phyloP scores from a whole-genome alignment of 2,113 vertebrate genomes.

The Neotragus pygmaeus region DNA sequence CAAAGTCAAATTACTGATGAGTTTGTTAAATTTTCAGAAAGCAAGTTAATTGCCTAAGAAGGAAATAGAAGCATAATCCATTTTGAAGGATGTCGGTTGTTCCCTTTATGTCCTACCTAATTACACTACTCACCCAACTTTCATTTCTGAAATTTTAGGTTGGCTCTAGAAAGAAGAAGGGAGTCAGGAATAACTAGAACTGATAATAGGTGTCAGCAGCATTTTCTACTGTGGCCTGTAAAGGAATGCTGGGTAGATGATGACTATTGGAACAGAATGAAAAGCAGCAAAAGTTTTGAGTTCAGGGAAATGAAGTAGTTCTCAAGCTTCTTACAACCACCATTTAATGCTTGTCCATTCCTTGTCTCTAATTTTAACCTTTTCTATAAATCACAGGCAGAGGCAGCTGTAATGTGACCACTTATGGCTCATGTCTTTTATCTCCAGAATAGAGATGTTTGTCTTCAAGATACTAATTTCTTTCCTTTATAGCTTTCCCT shows the following conservation, averaged over 20 bases:
- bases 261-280: neutral
- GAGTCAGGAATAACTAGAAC: neutral
- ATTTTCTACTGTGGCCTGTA: neutral
- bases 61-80: neutral
- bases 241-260: neutral
- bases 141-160: neutral
- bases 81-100: neutral
- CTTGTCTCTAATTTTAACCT: neutral
- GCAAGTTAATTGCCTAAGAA: neutral
- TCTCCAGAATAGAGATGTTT: slow-evolving; percentile 17
- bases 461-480: neutral
- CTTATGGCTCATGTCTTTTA: neutral
- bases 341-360: neutral
- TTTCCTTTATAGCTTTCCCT: slow-evolving; percentile 25
- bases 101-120: neutral
- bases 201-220: neutral
- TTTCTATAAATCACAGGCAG: neutral
- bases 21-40: slow-evolving; percentile 4
- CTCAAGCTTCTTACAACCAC: neutral
- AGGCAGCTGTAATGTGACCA: neutral
- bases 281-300: neutral
- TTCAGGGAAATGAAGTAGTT: neutral
- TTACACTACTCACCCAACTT: neutral
- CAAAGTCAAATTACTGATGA: neutral
- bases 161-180: neutral